Evolutionary conservation across 1,140 invertebrate genomes (phyloP).

Genomic region (Akabosia matsudoensis): DNA sequence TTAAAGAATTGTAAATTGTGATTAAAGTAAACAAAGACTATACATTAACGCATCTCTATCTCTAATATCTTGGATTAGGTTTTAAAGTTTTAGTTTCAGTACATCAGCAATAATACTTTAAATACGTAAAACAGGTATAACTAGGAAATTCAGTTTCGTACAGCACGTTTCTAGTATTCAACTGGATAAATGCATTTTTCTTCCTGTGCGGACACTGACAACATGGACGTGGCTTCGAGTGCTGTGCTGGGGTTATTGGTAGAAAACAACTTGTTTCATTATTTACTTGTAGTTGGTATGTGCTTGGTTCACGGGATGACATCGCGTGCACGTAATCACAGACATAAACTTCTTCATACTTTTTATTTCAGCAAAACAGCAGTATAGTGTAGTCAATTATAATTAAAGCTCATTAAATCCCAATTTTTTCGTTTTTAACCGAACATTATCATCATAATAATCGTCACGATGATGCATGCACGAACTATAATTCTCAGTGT

Average conservation of each 20-base stretch:
- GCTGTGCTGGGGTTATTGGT: background rate
- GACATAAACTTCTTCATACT: conserved; percentile 5
- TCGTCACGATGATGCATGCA: conserved; percentile 17
- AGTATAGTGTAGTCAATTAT: conserved; percentile 24
- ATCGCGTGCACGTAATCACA: conserved; percentile 23
- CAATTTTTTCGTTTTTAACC: conserved; percentile 22
- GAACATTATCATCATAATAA: conserved; percentile 19
- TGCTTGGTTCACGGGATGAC: background rate
- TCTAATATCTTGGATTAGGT: no score
- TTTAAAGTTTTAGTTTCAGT: no score
- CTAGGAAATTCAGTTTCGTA: no score
- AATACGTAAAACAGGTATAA: no score
- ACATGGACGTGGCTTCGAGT: background rate
- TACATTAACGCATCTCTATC: no score
- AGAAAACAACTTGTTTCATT: background rate
- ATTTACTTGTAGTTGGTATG: background rate
- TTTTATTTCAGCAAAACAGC: conserved; percentile 21
- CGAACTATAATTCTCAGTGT: background rate
- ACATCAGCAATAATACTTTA: no score
- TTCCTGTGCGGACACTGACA: no score
- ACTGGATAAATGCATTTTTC: no score
- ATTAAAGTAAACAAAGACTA: no score
- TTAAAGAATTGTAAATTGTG: no score
- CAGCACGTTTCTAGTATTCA: no score
- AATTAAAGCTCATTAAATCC: conserved; percentile 24